Percentiles rank a stretch among this genome's conserved stretches.
Conservation (phyloP, 2,797 vertebrate species). For the Intellagama lesueurii region DNA sequence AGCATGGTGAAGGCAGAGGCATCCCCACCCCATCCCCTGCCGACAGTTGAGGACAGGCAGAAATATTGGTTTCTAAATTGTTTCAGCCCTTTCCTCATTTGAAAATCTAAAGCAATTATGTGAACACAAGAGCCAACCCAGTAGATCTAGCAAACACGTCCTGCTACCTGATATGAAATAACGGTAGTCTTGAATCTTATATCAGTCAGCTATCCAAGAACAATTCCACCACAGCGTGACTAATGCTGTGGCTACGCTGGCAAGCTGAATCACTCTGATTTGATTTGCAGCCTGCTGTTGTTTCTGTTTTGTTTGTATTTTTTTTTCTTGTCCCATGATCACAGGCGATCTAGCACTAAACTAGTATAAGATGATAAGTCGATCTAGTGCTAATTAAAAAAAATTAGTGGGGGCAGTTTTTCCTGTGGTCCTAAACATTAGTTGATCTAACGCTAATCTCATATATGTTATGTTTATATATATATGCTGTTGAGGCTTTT, state of each 20-base stretch:
- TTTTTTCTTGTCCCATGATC: no score
- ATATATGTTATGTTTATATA: no score
- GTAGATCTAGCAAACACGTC: background rate
- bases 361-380: no score
- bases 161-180: background rate
- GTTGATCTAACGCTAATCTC: no score
- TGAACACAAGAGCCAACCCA: background rate
- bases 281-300: no score
- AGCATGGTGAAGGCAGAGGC: background rate
- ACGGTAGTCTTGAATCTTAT: background rate
- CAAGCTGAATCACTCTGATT: no score
- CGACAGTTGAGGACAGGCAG: background rate
- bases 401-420: no score
- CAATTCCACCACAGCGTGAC: background rate
- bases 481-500: no score
- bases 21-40: background rate
- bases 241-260: background rate
- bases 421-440: no score
- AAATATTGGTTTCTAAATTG: conserved; percentile 9
- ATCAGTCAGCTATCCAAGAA: background rate
- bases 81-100: conserved; percentile 3
- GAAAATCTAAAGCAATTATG: conserved; percentile 34
- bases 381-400: no score
- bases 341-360: no score
- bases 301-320: no score